Evolutionary conservation across 2,888 invertebrate genomes (phyloP).

Genomic region (Periphyllus acericola): DNA sequence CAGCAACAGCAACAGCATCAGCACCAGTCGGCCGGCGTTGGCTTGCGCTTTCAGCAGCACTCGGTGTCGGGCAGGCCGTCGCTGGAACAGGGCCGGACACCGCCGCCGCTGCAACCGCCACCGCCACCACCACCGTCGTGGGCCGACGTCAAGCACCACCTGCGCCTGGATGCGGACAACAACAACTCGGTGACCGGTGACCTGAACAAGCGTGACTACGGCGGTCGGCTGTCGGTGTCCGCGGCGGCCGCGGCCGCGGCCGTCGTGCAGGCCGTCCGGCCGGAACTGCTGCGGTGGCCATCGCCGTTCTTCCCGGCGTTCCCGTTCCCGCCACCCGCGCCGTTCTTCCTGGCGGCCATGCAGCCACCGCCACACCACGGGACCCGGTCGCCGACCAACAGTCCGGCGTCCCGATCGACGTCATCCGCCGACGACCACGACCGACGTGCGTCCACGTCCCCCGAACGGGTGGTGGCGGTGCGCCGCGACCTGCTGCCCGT

Average conservation of each 20-base stretch:
- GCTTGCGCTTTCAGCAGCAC: slow-evolving; percentile 4
- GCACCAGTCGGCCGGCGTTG: not conserved
- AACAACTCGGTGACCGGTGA: slow-evolving; percentile 41
- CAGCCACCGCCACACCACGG: slow-evolving; percentile 39
- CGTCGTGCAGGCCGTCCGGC: slow-evolving; percentile 40
- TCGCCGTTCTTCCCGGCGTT: slow-evolving; percentile 62
- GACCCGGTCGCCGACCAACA: slow-evolving; percentile 2
- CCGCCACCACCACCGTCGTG: not conserved
- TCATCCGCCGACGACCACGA: slow-evolving; percentile 14
- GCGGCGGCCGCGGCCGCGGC: slow-evolving; percentile 48
- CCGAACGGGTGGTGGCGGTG: not conserved
- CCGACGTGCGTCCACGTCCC: slow-evolving; percentile 10
- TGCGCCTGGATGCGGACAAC: slow-evolving; percentile 50
- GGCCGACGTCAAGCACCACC: slow-evolving; percentile 48
- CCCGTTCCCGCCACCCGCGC: slow-evolving; percentile 59
- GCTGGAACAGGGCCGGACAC: slow-evolving; percentile 23
- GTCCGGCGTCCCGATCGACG: slow-evolving; percentile 43
- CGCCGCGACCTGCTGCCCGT: slow-evolving; percentile 53
- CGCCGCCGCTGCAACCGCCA: not conserved
- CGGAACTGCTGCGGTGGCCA: slow-evolving; percentile 47
- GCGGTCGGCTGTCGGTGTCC: slow-evolving; percentile 19
- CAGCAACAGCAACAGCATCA: not conserved
- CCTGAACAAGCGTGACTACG: slow-evolving; percentile 29
- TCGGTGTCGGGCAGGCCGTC: not conserved
- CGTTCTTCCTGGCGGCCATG: slow-evolving; percentile 60